These are phyloP conservation scores for Orthonyx spaldingii DNA, from an alignment of 2,113 vertebrate species.

Conservation along the genomic window DNA sequence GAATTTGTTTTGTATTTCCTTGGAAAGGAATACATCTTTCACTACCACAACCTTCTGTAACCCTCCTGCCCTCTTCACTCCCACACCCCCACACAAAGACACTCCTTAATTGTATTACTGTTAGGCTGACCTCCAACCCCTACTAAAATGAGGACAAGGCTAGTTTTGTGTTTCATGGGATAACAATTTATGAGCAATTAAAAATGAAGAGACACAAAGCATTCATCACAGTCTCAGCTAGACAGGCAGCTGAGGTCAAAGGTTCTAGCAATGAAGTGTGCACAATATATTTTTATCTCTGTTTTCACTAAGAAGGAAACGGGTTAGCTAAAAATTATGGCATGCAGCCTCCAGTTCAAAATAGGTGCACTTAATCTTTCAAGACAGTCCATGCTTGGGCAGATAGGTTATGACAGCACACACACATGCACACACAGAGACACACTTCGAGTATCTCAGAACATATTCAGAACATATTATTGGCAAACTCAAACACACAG, in stretches of 20 bases:
- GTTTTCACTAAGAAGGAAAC: slow-evolving; percentile 96
- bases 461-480: slow-evolving; percentile 33
- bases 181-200: slow-evolving; percentile 99
- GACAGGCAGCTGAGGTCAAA: slow-evolving; percentile 83
- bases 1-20: slow-evolving; percentile 70
- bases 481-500: slow-evolving; percentile 17
- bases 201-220: slow-evolving; percentile 88
- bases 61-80: slow-evolving; percentile 71
- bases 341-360: slow-evolving; percentile 80
- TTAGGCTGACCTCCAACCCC: slow-evolving; percentile 86
- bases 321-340: slow-evolving; percentile 94
- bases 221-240: slow-evolving; percentile 89
- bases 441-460: neutral
- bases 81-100: slow-evolving; percentile 77
- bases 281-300: slow-evolving; percentile 99
- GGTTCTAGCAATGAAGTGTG: slow-evolving; percentile 89
- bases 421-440: neutral
- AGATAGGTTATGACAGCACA: slow-evolving; percentile 73
- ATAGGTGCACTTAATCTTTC: slow-evolving; percentile 81
- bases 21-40: slow-evolving; percentile 70
- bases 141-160: slow-evolving; percentile 89
- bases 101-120: slow-evolving; percentile 84
- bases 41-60: slow-evolving; percentile 70
- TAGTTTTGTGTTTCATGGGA: slow-evolving; percentile 91
- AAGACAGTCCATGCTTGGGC: slow-evolving; percentile 75